These are phyloP conservation scores for Autographa gamma DNA, from an alignment of 2,888 invertebrate species.

Conservation along the genomic window DNA sequence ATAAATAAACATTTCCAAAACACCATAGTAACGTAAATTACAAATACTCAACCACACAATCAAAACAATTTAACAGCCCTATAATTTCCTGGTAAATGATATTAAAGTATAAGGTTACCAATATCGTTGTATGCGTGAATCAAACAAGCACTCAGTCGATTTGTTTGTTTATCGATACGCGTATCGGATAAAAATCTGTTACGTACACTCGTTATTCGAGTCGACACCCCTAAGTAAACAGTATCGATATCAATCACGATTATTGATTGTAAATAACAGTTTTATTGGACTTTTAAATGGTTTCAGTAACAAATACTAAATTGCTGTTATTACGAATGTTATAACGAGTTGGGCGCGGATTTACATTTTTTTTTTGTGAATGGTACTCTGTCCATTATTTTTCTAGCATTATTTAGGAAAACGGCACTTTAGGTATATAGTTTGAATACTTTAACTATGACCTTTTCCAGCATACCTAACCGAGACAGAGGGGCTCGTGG, in stretches of 20 bases:
- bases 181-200: constrained; percentile 31
- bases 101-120: constrained; percentile 19
- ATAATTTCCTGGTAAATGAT: constrained; percentile 14
- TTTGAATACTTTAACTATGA: no score
- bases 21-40: background rate
- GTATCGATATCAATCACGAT: constrained; percentile 11
- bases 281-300: background rate
- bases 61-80: constrained; percentile 1
- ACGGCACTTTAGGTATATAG: no score
- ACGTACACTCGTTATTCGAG: constrained; percentile 18
- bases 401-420: no score
- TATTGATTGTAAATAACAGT: constrained; percentile 1
- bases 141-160: constrained; percentile 33
- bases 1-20: no score
- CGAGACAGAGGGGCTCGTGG: no score
- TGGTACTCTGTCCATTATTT: no score
- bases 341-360: no score
- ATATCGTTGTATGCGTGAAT: constrained; percentile 6
- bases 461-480: no score
- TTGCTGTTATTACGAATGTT: no score
- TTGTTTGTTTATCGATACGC: constrained; percentile 33
- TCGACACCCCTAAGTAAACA: constrained; percentile 21
- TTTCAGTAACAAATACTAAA: background rate
- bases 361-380: no score
- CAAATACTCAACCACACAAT: background rate